Evolutionary conservation across 2,888 invertebrate genomes (phyloP).

Genomic region (Nebria salina): DNA sequence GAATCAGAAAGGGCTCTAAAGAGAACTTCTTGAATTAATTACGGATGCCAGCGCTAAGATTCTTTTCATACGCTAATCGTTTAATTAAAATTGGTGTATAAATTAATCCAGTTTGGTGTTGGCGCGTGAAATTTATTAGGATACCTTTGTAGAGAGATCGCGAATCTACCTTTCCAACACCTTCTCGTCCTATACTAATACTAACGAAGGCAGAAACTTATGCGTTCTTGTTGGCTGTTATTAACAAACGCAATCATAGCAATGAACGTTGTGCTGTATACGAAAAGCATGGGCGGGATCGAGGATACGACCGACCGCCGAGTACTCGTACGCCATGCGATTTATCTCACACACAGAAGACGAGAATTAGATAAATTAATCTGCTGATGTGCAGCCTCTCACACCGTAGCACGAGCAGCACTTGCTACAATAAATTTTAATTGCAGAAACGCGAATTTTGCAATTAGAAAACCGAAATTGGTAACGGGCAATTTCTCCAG

Average conservation of each 20-base stretch:
- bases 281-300: neutral
- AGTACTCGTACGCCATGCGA: constrained; percentile 3
- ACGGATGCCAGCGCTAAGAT: constrained; percentile 53
- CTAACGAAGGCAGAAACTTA: neutral
- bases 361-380: constrained; percentile 45
- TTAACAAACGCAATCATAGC: constrained; percentile 38
- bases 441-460: constrained; percentile 42
- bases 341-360: constrained; percentile 10
- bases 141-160: constrained; percentile 31
- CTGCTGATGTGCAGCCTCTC: constrained; percentile 28
- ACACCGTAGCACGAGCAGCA: neutral
- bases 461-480: constrained; percentile 43
- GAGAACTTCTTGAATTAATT: constrained; percentile 53
- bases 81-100: constrained; percentile 57
- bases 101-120: constrained; percentile 55
- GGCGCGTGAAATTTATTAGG: constrained; percentile 54
- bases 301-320: constrained; percentile 7
- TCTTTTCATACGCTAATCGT: constrained; percentile 58
- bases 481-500: constrained; percentile 35
- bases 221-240: constrained; percentile 6
- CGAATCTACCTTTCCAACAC: neutral
- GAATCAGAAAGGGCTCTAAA: constrained; percentile 1
- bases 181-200: neutral
- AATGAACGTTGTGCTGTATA: neutral
- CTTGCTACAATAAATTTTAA: constrained; percentile 38